Base-by-base conservation (phyloP, 2,797 vertebrate species). In the Silurus lanzhouensis region DNA sequence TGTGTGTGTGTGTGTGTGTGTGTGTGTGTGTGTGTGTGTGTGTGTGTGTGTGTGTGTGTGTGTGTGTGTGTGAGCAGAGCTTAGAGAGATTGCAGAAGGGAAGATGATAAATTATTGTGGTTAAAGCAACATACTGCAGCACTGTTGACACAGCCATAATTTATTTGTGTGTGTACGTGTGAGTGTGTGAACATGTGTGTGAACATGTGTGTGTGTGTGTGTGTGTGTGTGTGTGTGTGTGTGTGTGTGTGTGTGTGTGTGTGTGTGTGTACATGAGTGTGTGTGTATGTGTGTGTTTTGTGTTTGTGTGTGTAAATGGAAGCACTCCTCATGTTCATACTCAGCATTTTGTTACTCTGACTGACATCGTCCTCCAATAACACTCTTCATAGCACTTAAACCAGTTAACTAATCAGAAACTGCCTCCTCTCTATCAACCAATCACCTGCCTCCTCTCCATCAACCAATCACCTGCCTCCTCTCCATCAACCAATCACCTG, bases 41-140 rank as follows among this genome's bases (percentile, higher is more conserved):
- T 74, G 46, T 52, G 38, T 72, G n/a, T 76, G 91, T 70, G 17
- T 66, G 70, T 63, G 76, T 84, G 84, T 66, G 79, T 84, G 82
- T 63, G 78, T 84, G 82, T 66, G 78, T 83, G 81, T 83, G 72
- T 77, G 82, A 48, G 75, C 89, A 60, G 89, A 46, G 88, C 48
- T 88, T 85, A 88, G 90, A 79, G 19, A 78, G 57, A 78, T n/a
- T 90, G 89, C 87, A 90, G 91, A 89, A 84, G 86, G 82, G 87
- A 52, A 14, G 84, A 90, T 89, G 89, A 92, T 93, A 84, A 94
- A 94, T 94, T 93, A 93, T 94, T 93, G 92, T 68, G 83, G 90
- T 57, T 93, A 90, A 92, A 91, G 83, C 5, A 58, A 15, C 84
- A 85, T 91, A 92, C 92, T 92, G 91, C 88, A 89, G 89, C 90